Conservation (phyloP, 2,797 vertebrate genomes). For the Antrozous pallidus region DNA sequence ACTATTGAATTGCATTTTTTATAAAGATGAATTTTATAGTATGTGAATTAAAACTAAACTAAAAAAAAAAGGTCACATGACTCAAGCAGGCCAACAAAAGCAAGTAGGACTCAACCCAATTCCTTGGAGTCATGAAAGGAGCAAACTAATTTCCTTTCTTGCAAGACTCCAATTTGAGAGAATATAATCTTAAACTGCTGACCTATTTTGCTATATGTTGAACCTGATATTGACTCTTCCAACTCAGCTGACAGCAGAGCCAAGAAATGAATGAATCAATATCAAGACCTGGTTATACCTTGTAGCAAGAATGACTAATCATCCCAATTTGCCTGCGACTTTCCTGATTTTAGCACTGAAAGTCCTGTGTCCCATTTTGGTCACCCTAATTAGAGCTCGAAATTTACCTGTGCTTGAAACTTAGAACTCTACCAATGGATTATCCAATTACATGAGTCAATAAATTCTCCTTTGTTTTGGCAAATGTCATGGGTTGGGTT, state of each 20-base stretch:
- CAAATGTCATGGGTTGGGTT: neutral
- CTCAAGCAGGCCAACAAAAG: neutral
- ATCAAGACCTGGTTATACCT: neutral
- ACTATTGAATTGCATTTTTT: neutral
- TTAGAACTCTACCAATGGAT: neutral
- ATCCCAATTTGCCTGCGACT: neutral
- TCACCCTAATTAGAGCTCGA: neutral
- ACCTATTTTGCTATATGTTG: neutral
- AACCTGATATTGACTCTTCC: neutral
- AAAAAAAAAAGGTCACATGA: neutral
- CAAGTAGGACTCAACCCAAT: neutral
- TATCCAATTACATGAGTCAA: neutral
- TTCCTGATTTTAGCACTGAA: neutral
- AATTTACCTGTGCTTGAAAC: neutral
- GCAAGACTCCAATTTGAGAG: neutral
- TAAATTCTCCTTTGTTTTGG: neutral
- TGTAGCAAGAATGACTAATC: neutral
- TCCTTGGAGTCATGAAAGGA: neutral
- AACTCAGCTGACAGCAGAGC: neutral
- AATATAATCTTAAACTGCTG: neutral
- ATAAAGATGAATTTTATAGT: constrained; percentile 13
- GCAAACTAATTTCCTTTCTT: neutral
- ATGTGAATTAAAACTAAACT: neutral
- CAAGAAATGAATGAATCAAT: neutral
- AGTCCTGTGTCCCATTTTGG: neutral